Evolutionary conservation across 2,888 invertebrate genomes (phyloP).

Genomic region (Pseudococcus viburni): DNA sequence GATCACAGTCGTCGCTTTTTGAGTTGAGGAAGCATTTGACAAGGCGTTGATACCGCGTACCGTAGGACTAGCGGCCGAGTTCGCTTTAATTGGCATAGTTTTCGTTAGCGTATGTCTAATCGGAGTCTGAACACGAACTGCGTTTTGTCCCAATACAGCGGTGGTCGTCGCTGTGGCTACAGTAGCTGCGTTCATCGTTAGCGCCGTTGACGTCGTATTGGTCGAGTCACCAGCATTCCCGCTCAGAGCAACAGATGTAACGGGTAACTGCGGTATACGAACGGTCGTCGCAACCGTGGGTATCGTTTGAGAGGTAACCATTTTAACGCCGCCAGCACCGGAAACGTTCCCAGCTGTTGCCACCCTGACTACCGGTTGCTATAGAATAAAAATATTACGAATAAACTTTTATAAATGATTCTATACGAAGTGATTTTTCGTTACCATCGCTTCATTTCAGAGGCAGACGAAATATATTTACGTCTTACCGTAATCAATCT

Average conservation of each 20-base stretch:
- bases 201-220: constrained; percentile 12
- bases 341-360: constrained; percentile 70
- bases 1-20: constrained; percentile 73
- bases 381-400: constrained; percentile 67
- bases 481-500: constrained; percentile 74
- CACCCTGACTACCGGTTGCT: constrained; percentile 71
- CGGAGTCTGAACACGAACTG: constrained; percentile 69
- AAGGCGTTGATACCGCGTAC: constrained; percentile 70
- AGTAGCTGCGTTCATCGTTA: background rate
- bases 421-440: background rate
- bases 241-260: background rate
- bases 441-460: background rate
- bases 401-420: background rate
- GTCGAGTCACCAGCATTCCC: background rate
- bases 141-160: background rate
- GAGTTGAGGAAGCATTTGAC: constrained; percentile 74
- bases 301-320: constrained; percentile 62
- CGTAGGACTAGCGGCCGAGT: constrained; percentile 68
- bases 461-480: background rate
- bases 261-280: constrained; percentile 57
- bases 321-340: constrained; percentile 57
- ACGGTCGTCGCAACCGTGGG: constrained; percentile 66
- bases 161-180: constrained; percentile 6
- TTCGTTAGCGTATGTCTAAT: constrained; percentile 70
- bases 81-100: constrained; percentile 69